Evolutionary conservation across 1,140 invertebrate species (phyloP).

Genomic region (Sitobion miscanthi): DNA sequence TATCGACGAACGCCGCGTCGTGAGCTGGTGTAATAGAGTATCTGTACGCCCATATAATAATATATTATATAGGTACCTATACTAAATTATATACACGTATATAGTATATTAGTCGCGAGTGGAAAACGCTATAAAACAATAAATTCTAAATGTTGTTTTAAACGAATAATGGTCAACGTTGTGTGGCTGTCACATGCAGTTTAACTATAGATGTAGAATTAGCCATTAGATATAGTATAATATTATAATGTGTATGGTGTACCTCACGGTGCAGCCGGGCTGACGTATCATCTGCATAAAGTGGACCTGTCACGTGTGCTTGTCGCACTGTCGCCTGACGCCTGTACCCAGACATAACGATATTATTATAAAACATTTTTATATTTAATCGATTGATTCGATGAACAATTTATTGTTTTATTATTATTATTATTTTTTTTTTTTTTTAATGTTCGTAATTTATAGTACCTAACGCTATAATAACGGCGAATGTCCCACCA

Average conservation of each 20-base stretch:
- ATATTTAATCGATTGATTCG: background rate
- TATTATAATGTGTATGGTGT: no score
- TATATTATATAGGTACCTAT: no score
- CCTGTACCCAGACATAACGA: background rate
- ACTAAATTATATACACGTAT: background rate
- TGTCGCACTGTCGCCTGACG: no score
- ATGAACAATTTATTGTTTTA: background rate
- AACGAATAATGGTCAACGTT: background rate
- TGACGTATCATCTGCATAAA: background rate
- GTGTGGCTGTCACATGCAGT: background rate
- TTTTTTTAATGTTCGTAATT: background rate
- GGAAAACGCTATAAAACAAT: background rate
- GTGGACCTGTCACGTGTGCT: background rate
- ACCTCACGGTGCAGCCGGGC: background rate
- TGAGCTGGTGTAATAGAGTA: background rate
- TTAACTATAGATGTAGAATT: background rate
- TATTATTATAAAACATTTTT: background rate
- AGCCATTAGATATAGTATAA: background rate
- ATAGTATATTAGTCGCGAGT: background rate
- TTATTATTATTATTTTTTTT: background rate
- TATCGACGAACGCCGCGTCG: background rate
- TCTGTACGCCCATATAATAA: background rate
- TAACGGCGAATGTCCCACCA: background rate
- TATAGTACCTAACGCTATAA: background rate
- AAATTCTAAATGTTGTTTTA: background rate